Percentiles rank a stretch among this genome's conserved stretches.
Evolutionary conservation across 53 echinoderm and acorn worm species (phyloP).

Genomic region (Luidia sarsii): DNA sequence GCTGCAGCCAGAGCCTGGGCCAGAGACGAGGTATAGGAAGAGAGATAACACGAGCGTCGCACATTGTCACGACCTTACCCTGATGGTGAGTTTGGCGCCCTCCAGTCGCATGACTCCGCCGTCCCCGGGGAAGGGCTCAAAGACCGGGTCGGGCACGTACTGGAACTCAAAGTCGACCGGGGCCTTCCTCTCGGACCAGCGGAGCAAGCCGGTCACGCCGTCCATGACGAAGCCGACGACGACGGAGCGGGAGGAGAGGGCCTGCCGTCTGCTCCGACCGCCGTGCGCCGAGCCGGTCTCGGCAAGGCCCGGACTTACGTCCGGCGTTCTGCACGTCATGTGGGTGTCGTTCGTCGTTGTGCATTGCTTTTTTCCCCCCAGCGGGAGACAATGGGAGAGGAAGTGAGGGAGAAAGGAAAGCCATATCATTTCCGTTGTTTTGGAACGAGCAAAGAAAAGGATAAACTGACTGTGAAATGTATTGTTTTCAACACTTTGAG

Average conservation of each 20-base stretch:
- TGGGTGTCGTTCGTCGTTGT: neutral
- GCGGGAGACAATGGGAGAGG: too few relatives aligned
- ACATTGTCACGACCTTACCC: too few relatives aligned
- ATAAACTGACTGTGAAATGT: too few relatives aligned
- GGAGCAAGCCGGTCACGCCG: neutral
- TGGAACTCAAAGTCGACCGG: conserved; percentile 22
- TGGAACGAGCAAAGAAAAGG: too few relatives aligned
- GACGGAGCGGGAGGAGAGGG: neutral
- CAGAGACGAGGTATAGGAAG: too few relatives aligned
- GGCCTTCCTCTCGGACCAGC: conserved; percentile 23
- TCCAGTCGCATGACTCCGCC: neutral
- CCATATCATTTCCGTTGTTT: too few relatives aligned
- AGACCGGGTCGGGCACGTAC: conserved; percentile 55
- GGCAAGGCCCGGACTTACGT: neutral
- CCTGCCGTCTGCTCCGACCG: neutral
- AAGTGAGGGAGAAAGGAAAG: too few relatives aligned
- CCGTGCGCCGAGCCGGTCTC: too few relatives aligned
- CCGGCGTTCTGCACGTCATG: conserved; percentile 41
- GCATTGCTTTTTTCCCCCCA: too few relatives aligned
- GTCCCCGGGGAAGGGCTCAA: conserved; percentile 14
- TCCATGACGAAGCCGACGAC: conserved; percentile 58
- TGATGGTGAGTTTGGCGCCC: conserved; percentile 19
- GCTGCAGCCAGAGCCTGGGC: too few relatives aligned
- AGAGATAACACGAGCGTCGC: too few relatives aligned
- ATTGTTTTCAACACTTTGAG: too few relatives aligned